phyloP scores from a whole-genome alignment of 2,888 invertebrate species.

The Panzeria rudis region DNA sequence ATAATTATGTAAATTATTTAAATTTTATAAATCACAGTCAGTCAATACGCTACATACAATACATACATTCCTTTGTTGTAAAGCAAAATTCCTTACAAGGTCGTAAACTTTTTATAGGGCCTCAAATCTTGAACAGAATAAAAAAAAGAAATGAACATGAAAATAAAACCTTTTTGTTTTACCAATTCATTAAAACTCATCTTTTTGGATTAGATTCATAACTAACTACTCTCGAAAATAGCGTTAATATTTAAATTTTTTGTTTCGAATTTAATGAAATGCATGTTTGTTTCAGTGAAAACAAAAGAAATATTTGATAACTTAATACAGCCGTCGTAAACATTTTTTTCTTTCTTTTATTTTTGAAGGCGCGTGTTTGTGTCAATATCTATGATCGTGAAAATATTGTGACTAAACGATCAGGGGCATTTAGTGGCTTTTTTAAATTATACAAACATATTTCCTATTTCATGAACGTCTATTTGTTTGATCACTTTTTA shows the following conservation, averaged over 20 bases:
- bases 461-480: background rate
- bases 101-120: constrained; percentile 37
- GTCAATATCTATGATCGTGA: constrained; percentile 8
- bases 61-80: constrained; percentile 4
- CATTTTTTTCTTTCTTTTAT: background rate
- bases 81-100: constrained; percentile 36
- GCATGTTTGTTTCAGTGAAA: constrained; percentile 1
- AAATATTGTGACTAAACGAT: constrained; percentile 24
- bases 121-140: constrained; percentile 1
- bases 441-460: background rate
- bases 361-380: background rate
- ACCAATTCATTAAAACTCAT: constrained; percentile 18
- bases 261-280: background rate
- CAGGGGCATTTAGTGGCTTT: background rate
- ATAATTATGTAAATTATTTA: constrained; percentile 57
- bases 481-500: too few species aligned
- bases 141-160: constrained; percentile 1
- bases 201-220: constrained; percentile 13
- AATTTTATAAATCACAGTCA: constrained; percentile 9
- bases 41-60: too few species aligned
- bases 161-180: background rate
- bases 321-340: background rate
- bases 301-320: constrained; percentile 22
- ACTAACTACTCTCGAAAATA: background rate
- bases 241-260: background rate